Base-by-base conservation (phyloP, 2,888 invertebrate genomes). In the Hemicrepidius hirtus region DNA sequence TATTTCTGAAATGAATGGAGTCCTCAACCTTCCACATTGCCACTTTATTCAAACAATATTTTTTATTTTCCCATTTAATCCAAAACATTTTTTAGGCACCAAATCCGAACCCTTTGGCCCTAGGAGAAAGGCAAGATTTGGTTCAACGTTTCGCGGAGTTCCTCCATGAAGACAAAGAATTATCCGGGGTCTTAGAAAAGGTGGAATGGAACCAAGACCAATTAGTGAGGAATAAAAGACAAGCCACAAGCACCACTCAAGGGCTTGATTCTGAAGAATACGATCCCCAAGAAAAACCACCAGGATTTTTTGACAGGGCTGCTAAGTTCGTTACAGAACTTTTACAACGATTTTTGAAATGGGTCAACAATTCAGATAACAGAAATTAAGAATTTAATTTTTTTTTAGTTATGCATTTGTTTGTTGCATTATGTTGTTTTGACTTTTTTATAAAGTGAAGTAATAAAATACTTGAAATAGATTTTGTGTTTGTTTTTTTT, bases 321-420 rank as follows among this genome's bases (percentile, higher is more conserved):
- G 86, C 86, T 16, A 86, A 86, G 75, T 86, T 87, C 68, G 84
- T 87, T 6, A 81, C 86, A 73, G 86, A 87, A 77, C 79, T 87
- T 44, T 73, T 87, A 24, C 87, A 87, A 82, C 78, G 85, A 81
- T 87, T 87, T 84, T 84, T 87, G 81, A 86, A 84, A 80, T 87
- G 87, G 87, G 79, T 87, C 81, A 87, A 87, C 83, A 79, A 84
- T 72, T 32, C 55, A 0, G 86, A 86, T 66, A 79, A 84, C 78
- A n/a, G n/a, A n/a, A 64, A 68, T 57, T 69, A 69, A 60, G 18
- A 4, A 9, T n/a, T n/a, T 28, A 20, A n/a, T n/a, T n/a, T n/a
- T 28, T 41, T 41, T 7, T n/a, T 41, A n/a, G 16, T 41, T 41
- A 7, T 13, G 16, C n/a, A 3, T 41, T 41, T 24, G 4, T 32